Evolutionary conservation across 2,113 vertebrate species (phyloP).

Genomic region (Oriolus oriolus): DNA sequence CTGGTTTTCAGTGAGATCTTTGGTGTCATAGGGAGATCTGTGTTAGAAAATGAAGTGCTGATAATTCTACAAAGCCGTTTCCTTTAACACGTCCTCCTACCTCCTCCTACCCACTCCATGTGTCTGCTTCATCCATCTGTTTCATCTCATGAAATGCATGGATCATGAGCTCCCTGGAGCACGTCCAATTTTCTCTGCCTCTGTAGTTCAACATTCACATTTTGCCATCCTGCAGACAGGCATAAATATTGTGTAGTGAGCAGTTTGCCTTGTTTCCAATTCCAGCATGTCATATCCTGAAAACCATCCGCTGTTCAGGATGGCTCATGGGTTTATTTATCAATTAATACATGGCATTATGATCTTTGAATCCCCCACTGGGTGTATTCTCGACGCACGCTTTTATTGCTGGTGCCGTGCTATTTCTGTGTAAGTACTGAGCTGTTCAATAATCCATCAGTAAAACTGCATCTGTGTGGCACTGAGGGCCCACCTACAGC

Average conservation of each 20-base stretch:
- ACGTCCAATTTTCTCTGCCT: not conserved
- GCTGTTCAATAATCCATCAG: not conserved
- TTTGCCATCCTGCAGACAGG: not conserved
- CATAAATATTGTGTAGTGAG: constrained; percentile 29
- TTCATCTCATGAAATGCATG: constrained; percentile 49
- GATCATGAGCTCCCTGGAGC: constrained; percentile 49
- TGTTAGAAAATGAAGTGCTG: constrained; percentile 4
- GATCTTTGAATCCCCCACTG: not conserved
- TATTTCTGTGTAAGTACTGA: not conserved
- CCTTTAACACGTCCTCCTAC: constrained; percentile 28
- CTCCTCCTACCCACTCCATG: constrained; percentile 24
- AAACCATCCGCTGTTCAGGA: not conserved
- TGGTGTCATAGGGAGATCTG: not conserved
- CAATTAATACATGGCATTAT: not conserved
- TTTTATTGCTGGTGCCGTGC: not conserved
- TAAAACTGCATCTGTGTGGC: not conserved
- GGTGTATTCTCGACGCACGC: fast-evolving
- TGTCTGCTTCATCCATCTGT: constrained; percentile 46
- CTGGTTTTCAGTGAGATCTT: not conserved
- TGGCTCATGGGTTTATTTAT: not conserved
- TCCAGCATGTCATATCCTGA: constrained; percentile 1
- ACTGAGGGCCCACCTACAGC: not conserved
- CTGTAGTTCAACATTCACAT: constrained; percentile 5
- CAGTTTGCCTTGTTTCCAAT: not conserved
- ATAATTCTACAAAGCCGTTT: constrained; percentile 42